These are phyloP conservation scores for Neolamprologus tretocephalus DNA, from an alignment of 2,113 vertebrate species.

Conservation along the genomic window DNA sequence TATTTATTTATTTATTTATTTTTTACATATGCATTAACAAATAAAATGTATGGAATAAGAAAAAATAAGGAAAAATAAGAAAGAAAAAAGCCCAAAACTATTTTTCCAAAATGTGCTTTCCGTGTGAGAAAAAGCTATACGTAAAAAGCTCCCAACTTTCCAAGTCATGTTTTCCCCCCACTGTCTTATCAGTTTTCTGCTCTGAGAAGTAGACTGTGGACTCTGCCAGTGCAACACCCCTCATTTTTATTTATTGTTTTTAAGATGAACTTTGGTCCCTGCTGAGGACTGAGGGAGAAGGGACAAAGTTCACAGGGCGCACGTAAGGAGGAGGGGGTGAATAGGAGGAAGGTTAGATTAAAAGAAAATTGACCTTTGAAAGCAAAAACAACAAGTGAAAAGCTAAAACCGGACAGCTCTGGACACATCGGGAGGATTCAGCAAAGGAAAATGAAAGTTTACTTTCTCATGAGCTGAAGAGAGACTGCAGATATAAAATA, in stretches of 20 bases:
- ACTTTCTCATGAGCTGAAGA: conserved; percentile 7
- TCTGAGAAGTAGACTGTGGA: not conserved
- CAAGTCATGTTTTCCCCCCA: not conserved
- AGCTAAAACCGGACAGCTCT: conserved; percentile 48
- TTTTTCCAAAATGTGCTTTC: not conserved
- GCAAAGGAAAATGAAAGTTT: conserved; percentile 46
- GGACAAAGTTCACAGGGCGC: conserved; percentile 73
- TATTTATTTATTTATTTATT: not conserved
- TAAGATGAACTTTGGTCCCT: conserved; percentile 65
- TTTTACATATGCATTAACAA: not conserved
- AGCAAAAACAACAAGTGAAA: conserved; percentile 71
- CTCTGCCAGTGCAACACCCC: not conserved
- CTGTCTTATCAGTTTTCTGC: not conserved
- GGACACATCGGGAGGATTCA: conserved; percentile 37
- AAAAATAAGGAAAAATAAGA: not conserved
- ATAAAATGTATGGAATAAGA: not conserved
- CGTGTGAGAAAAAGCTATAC: not conserved
- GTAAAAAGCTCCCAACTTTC: not conserved
- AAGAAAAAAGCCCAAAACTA: not conserved
- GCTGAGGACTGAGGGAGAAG: conserved; percentile 52
- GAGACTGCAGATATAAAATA: not conserved
- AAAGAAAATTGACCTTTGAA: conserved; percentile 65
- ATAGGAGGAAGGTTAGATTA: conserved; percentile 58
- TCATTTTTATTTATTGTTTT: conserved; percentile 48
- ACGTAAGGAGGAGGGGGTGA: conserved; percentile 56